A percentile compares a stretch with the other conserved stretches of the same genome.
phyloP scores from a whole-genome alignment of 1,140 invertebrate species.

The Trigoniulus corallinus region DNA sequence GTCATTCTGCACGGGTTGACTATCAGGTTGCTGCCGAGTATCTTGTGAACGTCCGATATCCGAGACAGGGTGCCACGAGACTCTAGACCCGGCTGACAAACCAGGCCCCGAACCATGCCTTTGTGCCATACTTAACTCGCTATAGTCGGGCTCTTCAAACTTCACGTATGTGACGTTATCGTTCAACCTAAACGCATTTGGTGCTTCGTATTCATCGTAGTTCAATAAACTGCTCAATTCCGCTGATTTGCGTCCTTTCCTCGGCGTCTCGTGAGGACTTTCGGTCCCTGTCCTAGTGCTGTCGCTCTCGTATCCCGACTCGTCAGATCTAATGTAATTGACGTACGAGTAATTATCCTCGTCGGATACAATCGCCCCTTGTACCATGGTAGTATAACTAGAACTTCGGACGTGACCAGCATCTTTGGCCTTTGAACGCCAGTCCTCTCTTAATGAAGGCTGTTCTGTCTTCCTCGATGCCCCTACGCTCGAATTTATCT shows the following conservation, averaged over 20 bases:
- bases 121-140: background rate
- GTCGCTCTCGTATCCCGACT: constrained; percentile 66
- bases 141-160: background rate
- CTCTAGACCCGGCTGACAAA: background rate
- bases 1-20: background rate
- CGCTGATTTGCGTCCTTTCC: background rate
- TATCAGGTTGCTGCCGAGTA: background rate
- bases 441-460: background rate
- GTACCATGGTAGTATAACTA: background rate
- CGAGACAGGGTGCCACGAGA: background rate
- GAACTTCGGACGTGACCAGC: background rate
- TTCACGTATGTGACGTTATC: background rate
- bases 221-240: background rate
- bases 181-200: background rate
- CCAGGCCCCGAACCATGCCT: background rate
- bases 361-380: background rate
- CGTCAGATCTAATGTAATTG: constrained; percentile 54
- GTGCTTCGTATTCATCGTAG: background rate
- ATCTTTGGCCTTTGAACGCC: background rate
- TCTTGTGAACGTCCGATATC: background rate
- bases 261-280: constrained; percentile 24
- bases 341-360: constrained; percentile 1
- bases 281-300: constrained; percentile 39
- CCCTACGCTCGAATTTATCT: background rate
- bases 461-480: no score